Evolutionary conservation across 2,797 vertebrate species (phyloP).

Genomic region (Mionectes olivaceus): DNA sequence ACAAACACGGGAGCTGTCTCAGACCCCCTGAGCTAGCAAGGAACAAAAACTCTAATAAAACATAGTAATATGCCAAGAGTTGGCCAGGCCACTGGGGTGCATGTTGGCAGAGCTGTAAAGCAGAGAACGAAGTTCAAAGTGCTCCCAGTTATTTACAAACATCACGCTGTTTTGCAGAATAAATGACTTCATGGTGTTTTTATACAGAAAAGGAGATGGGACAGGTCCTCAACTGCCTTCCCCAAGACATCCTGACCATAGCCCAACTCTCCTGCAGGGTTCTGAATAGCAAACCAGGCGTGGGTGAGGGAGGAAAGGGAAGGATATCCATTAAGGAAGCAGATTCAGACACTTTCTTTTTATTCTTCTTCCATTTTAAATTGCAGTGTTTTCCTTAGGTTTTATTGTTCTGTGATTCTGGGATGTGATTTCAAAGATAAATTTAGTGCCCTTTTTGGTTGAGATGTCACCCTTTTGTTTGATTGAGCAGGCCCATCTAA

Average conservation of each 20-base stretch:
- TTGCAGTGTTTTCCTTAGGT: accelerated
- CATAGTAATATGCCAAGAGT: not conserved
- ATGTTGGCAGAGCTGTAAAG: constrained; percentile 9
- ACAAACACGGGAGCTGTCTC: not conserved
- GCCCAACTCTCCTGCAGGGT: not conserved
- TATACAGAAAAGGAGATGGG: not conserved
- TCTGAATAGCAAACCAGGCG: not conserved
- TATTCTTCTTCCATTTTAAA: not conserved
- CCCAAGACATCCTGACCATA: not conserved
- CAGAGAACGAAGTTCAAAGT: not conserved
- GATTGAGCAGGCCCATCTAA: not conserved
- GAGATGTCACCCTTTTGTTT: not conserved
- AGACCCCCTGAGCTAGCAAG: not conserved
- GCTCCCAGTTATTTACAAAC: constrained; percentile 38
- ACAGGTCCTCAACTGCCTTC: not conserved
- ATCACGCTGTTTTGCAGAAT: constrained; percentile 4
- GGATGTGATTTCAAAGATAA: not conserved
- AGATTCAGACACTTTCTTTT: not conserved
- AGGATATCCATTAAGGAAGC: not conserved
- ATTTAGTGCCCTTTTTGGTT: not conserved
- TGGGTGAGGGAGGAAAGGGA: not conserved
- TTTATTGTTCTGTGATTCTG: not conserved
- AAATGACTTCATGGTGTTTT: not conserved
- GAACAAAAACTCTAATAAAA: not conserved
- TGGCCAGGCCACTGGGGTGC: not conserved